Evolutionary conservation across 2,888 invertebrate genomes (phyloP), one percentile per base, ranked within the genome.

Genomic region (Parnassius glacialis): DNA sequence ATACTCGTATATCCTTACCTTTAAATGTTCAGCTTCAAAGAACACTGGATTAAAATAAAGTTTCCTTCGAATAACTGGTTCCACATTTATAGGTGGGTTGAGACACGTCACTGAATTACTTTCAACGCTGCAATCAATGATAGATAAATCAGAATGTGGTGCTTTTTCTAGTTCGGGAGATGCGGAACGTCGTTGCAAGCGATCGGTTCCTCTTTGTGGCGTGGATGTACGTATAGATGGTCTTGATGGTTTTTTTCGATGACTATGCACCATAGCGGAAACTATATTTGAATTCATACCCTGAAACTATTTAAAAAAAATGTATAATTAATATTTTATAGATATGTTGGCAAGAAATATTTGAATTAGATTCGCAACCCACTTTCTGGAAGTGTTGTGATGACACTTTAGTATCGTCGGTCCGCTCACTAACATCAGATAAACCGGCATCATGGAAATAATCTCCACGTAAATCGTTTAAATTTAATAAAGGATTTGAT

Each of bases 1-100:
- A 34, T 7, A 7, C 5, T 5, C 7, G 7, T 45, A n/a, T n/a
- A 12, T 25, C 47, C 60, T 91, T 92, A 97, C 97, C 93, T 95
- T 92, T 58, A 98, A 87, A 66, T 96, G 88, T 78, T 97, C 96
- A 1, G 95, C 95, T 81, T 98, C 97, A 75, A 98, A 97, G 81
- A 97, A 98, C 1, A 97, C 96, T 0, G 97, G 97, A 85, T 97
- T 97, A 75, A 97, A 97, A 79, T 97, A 97, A 3, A 97, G 87
- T 76, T 97, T 97, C 72, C 94, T 94, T 64, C 97, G 92, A 9
- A 94, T 93, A 0, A 78, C 77, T 53, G 81, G 79, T 64, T 88
- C 88, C 20, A 84, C 85, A 66, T 82, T 80, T 41, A 83, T 78
- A 78, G 87, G 64, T 89, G 83, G 67, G 87, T 81, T 62, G 61